phyloP scores from a whole-genome alignment of 2,797 vertebrate species.

The Nasua narica region DNA sequence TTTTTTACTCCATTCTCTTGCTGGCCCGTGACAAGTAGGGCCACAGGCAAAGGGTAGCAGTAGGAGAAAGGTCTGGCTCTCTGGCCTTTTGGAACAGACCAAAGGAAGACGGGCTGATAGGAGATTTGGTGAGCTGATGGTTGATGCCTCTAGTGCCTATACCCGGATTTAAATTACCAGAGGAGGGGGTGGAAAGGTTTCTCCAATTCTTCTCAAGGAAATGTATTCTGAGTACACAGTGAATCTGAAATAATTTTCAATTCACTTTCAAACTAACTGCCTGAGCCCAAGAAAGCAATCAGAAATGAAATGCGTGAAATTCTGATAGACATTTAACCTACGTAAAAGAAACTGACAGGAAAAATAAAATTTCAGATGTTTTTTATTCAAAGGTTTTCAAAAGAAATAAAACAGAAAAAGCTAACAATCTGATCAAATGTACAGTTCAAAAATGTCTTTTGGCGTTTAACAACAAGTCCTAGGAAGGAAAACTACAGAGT shows the following conservation, averaged over 20 bases:
- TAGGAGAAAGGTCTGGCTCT: background rate
- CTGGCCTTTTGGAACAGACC: background rate
- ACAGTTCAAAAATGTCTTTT: conserved; percentile 94
- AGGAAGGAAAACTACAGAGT: conserved; percentile 94
- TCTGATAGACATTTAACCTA: background rate
- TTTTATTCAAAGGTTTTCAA: conserved; percentile 97
- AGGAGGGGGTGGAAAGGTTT: background rate
- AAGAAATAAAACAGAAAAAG: conserved; percentile 96
- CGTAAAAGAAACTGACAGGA: conserved; percentile 55
- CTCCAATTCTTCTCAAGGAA: background rate
- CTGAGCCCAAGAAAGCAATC: background rate
- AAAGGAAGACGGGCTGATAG: background rate
- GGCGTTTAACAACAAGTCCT: conserved; percentile 94
- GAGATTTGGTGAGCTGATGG: background rate
- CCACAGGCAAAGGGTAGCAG: background rate
- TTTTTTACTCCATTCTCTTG: background rate
- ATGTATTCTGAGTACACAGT: background rate
- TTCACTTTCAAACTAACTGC: background rate
- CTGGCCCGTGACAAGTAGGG: background rate
- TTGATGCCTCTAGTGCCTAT: background rate
- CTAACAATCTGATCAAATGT: conserved; percentile 95
- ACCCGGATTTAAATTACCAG: background rate
- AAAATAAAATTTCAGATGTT: conserved; percentile 83
- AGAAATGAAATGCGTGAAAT: conserved; percentile 17
- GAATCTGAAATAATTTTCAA: background rate